These are phyloP conservation scores for Oophaga pumilio DNA, from an alignment of 2,113 vertebrate genomes.

Conservation along the genomic window DNA sequence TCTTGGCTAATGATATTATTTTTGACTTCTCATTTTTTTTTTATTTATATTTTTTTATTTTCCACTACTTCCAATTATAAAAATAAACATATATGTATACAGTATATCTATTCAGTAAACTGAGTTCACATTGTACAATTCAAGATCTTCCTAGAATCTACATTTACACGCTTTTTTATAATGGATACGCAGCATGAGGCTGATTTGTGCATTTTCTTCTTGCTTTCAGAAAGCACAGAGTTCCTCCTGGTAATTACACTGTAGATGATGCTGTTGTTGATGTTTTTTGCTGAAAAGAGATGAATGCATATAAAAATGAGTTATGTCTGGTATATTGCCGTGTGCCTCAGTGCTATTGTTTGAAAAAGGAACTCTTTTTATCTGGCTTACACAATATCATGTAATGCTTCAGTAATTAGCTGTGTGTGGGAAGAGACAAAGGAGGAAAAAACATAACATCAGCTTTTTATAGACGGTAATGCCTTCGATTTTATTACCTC, in stretches of 20 bases:
- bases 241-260: background rate
- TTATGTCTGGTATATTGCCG: conserved; percentile 18
- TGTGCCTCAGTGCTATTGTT: background rate
- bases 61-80: background rate
- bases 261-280: background rate
- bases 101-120: background rate
- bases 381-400: conserved; percentile 16
- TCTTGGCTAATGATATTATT: background rate
- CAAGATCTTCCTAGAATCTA: background rate
- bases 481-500: conserved; percentile 19
- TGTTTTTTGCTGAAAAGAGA: background rate
- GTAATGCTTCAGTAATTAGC: conserved; percentile 18
- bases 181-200: background rate
- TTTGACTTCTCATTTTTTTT: background rate
- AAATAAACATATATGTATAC: background rate
- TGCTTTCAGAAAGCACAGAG: background rate
- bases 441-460: conserved; percentile 14
- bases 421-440: conserved; percentile 33
- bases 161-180: background rate
- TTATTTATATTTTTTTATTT: background rate
- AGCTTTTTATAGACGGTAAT: conserved; percentile 34
- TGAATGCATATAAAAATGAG: conserved; percentile 2
- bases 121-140: background rate
- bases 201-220: conserved; percentile 18
- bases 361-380: conserved; percentile 24